Evolutionary conservation across 2,113 vertebrate genomes (phyloP).

Genomic region (Anolis sagrei): DNA sequence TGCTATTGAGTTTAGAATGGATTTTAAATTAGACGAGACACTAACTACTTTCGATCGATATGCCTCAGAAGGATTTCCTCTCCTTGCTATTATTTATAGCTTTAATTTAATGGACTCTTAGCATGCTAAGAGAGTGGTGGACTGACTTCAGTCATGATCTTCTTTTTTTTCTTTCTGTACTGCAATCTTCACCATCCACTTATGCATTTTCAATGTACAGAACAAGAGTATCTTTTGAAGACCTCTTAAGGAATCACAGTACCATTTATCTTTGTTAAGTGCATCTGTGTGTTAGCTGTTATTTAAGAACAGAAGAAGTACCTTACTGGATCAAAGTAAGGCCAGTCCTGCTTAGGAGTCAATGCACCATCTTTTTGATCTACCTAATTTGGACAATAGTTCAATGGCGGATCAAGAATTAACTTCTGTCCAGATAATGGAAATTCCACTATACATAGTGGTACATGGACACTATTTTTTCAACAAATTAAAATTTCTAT

Average conservation of each 20-base stretch:
- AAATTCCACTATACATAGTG: not conserved
- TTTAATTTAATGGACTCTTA: constrained; percentile 36
- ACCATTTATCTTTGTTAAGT: not conserved
- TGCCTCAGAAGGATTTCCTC: constrained; percentile 10
- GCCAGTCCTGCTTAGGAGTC: not conserved
- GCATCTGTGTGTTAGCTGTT: not conserved
- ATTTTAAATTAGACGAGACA: constrained; percentile 39
- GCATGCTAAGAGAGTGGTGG: constrained; percentile 8
- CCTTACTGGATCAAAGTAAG: not conserved
- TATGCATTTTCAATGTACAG: not conserved
- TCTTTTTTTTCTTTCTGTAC: too few species aligned
- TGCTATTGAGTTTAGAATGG: constrained; percentile 18
- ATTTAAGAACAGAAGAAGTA: not conserved
- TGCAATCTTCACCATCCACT: not conserved
- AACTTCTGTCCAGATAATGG: not conserved
- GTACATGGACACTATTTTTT: too few species aligned
- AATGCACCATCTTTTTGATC: not conserved
- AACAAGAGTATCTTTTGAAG: not conserved
- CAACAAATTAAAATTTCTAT: too few species aligned
- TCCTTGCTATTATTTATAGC: constrained; percentile 16
- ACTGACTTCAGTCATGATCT: not conserved
- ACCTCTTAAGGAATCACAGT: not conserved
- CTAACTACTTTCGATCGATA: constrained; percentile 27
- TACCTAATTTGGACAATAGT: not conserved
- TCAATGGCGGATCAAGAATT: not conserved